Evolutionary conservation across 2,797 vertebrate species (phyloP), one percentile per base, ranked within the genome.

Genomic region (Pangasius sanitwongsei): DNA sequence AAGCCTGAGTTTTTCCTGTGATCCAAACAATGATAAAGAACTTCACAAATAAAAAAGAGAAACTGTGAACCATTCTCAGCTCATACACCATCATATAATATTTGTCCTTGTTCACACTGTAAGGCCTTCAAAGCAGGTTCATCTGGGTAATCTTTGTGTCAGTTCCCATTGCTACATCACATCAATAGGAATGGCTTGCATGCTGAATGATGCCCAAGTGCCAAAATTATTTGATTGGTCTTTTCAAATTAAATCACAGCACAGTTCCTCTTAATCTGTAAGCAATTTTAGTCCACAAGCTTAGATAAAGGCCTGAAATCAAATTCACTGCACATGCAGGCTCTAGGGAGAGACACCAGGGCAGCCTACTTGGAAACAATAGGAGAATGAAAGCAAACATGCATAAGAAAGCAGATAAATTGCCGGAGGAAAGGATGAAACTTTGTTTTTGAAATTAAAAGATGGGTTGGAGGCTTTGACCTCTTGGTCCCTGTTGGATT

Each of bases 381-480:
- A 90, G 91, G 55, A 87, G 92, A 94, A 95, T 95, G 92, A 95
- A 95, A 94, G 93, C 93, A 92, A 95, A 95, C 94, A 90, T 92
- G 93, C 92, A 94, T 91, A 94, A 94, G 94, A 94, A 95, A 93
- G 93, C 91, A 90, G 93, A 94, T 92, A 94, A 95, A 96, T 93
- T 93, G 95, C 95, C 95, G 84, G 92, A 92, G 95, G 96, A 92
- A 91, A 94, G 90, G 91, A 94, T 92, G 87, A 89, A 91, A 90
- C 93, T 93, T 94, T 94, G 92, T 94, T 93, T 93, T 92, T 91
- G 83, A 92, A 92, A 94, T 93, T 92, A 91, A 91, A 92, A 80
- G 67, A 87, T 67, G 82, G 81, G 87, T 63, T 87, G 72, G 61
- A 89, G 65, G 87, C 90, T 95, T 92, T 92, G 87, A 92, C 92